Base-by-base conservation (phyloP, 2,888 invertebrate species). In the Chaetogeoica ovagalla region DNA sequence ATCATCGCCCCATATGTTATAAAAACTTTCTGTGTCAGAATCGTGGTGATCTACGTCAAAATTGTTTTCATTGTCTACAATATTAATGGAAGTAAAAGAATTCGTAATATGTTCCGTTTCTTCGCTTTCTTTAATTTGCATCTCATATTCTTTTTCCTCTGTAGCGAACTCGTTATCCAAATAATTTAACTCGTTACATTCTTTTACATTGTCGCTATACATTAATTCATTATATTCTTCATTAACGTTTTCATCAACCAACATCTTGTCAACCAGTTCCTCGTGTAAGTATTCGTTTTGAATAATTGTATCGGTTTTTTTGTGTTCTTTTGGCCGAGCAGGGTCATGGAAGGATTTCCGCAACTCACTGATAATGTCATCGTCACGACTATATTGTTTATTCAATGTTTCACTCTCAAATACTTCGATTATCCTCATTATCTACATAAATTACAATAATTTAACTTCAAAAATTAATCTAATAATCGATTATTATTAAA, bases 21-120 rank as follows among this genome's bases (percentile, higher is more conserved):
- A 77, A 70, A 77, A 77, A 19, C 69, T 77, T 17, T 77, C 77
- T 4, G 70, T 70, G 19, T 77, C 77, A 6, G 62, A 77, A 21
- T 62, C 69, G 15, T 70, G 69, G 39, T 70, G 62, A 21, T 48
- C 30, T 17, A 17, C 21, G 2, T 48, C 48, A 13, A 15, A 11
- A 3, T 48, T 48, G 2, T 48, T 48, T 48, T 13, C 48, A 48
- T 3, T 74, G 19, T 55, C 65, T 17, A 39, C 17, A 1, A 37
- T 15, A 7, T 65, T 15, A 4, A 52, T 39, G 7, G 19, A 1
- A 57, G n/a, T 1, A 17, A n/a, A 13, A 7, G 21, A 48, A 23
- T 23, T 30, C 30, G 15, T 69, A 19, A 5, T 9, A 11, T 37
- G 19, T 17, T n/a, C 9, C 1, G 19, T 57, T 57, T 19, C 30